phyloP scores from a whole-genome alignment of 2,888 invertebrate genomes.

The Cryptus viduatorius region DNA sequence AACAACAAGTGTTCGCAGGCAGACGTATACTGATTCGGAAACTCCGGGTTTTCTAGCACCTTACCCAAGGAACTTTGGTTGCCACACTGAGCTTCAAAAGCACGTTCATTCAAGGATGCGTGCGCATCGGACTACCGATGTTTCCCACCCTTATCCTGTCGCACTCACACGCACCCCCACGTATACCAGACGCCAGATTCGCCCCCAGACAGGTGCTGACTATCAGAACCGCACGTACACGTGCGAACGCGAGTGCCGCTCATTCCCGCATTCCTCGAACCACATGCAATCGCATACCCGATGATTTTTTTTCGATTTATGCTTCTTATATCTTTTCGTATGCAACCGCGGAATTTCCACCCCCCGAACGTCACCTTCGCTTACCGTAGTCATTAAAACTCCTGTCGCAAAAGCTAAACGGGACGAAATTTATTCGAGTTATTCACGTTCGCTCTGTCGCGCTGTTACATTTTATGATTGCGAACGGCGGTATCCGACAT shows the following conservation, averaged over 20 bases:
- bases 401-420: background rate
- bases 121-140: constrained; percentile 71
- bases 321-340: constrained; percentile 27
- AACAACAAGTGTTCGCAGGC: constrained; percentile 60
- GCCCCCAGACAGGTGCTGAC: background rate
- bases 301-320: background rate
- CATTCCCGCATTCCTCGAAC: background rate
- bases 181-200: background rate
- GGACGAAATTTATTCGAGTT: constrained; percentile 23
- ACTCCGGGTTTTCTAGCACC: constrained; percentile 53
- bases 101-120: constrained; percentile 77
- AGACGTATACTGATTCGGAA: constrained; percentile 48
- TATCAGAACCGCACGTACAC: background rate
- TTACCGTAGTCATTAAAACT: constrained; percentile 53
- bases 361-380: background rate
- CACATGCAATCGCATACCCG: background rate
- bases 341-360: constrained; percentile 30
- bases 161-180: background rate
- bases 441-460: background rate
- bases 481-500: background rate
- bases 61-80: constrained; percentile 69
- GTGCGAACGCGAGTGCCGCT: background rate
- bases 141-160: constrained; percentile 22
- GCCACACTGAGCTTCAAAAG: constrained; percentile 77
- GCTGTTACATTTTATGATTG: background rate